Base-by-base conservation (phyloP, 2,113 vertebrate genomes). In the Lethenteron camtschaticum region DNA sequence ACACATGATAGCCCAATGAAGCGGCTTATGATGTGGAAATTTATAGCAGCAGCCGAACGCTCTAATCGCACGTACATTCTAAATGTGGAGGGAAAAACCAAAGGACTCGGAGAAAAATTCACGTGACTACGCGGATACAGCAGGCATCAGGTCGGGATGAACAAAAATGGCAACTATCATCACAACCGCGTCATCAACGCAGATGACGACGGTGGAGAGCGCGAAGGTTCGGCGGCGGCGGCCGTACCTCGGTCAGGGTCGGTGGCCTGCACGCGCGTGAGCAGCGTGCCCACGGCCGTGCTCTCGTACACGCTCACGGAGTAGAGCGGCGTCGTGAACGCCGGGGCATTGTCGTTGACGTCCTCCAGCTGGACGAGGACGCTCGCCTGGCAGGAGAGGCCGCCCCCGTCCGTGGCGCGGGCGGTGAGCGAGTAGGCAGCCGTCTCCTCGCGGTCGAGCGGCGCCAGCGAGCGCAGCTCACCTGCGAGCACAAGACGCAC, bases 311-410 rank as follows among this genome's bases (percentile, higher is more conserved):
- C 82, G n/a, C 88, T 90, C 1, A 85, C 75, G 0, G 81, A 80
- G 74, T 95, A 96, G 73, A 82, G 85, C 18, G 81, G 74, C 55
- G 82, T 79, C 2, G 85, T 86, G 75, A 99, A 96, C 24, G 81
- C 73, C 0, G 94, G 94, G 0, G 94, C 82, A 70, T 95, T 95
- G 77, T 99, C 94, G 14, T 99, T 99, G 74, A 99, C 86, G 2
- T 99, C 94, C 73, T 87, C 82, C 72, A 99, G 80, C 20, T 76
- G 74, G 72, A 99, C 78, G 63, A 71, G 80, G 70, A 99, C 76
- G 71, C 81, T 77, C 3, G 87, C 83, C 2, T 82, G 84, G 74
- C 90, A 99, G 77, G 83, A 91, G 68, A 80, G 81, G 58, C 92
- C 92, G 2, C 92, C 94, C 0, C 88, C 86, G 3, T 99, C 94